Conservation (phyloP, 2,113 vertebrate genomes). For the Steatornis caripensis region DNA sequence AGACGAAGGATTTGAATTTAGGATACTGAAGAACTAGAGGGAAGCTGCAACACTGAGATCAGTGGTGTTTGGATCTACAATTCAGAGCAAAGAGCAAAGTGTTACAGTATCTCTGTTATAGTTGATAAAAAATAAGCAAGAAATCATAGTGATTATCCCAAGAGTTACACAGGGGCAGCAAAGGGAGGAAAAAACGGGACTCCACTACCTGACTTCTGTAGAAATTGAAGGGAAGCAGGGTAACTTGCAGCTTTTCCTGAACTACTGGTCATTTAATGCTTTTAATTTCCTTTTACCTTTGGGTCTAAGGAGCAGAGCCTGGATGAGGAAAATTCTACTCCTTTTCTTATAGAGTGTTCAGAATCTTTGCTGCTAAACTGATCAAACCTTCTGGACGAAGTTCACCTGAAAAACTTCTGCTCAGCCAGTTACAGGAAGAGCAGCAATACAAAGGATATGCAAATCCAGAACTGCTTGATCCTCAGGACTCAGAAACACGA, state of each 20-base stretch:
- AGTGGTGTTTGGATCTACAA: neutral
- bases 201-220: neutral
- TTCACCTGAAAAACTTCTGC: neutral
- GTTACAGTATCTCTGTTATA: neutral
- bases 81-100: neutral
- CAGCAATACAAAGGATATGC: neutral
- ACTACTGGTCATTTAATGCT: accelerated
- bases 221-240: neutral
- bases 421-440: neutral
- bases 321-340: neutral
- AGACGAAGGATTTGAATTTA: neutral
- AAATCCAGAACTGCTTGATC: neutral
- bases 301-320: neutral
- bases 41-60: neutral
- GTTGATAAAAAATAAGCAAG: neutral
- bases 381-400: neutral
- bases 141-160: neutral
- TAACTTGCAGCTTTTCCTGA: neutral
- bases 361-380: neutral
- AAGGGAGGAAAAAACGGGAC: neutral
- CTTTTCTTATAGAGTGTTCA: neutral
- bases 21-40: neutral
- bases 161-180: neutral
- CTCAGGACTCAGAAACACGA: neutral
- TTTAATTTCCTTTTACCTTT: neutral